Conservation (phyloP, 2,888 invertebrate genomes). For the Teleogryllus oceanicus region DNA sequence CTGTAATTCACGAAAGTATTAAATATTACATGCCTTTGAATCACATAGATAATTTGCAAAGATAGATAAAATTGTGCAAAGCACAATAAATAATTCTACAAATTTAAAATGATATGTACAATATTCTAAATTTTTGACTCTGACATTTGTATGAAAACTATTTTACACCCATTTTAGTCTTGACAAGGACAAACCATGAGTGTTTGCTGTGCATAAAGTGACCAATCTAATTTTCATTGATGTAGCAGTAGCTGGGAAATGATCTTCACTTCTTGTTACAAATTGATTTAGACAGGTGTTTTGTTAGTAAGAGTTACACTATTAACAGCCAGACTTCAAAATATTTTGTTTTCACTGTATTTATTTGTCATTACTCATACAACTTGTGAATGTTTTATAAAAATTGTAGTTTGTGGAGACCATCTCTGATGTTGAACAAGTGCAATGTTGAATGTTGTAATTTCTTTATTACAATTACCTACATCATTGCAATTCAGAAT, state of each 20-base stretch:
- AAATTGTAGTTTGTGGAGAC: background rate
- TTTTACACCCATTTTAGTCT: constrained; percentile 9
- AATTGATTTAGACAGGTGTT: background rate
- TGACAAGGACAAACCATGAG: constrained; percentile 4
- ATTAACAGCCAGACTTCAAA: background rate
- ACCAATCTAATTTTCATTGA: constrained; percentile 6
- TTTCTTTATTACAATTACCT: background rate
- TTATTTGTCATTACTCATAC: background rate
- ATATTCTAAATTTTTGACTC: constrained; percentile 38
- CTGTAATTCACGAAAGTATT: background rate
- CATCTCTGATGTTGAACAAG: background rate
- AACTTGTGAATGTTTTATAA: background rate
- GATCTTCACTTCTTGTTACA: background rate
- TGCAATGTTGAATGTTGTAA: background rate
- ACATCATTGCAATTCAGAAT: background rate
- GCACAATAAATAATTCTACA: constrained; percentile 25
- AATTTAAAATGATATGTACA: constrained; percentile 36
- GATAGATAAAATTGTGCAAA: background rate
- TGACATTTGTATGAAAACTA: constrained; percentile 30
- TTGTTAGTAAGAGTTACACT: background rate
- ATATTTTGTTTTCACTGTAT: background rate
- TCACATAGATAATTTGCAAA: background rate
- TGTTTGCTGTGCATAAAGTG: constrained; percentile 7
- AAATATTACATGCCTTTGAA: background rate
- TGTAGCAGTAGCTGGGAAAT: background rate